Evolutionary conservation across 2,113 vertebrate genomes (phyloP), one percentile per base, ranked within the genome.

Genomic region (Halichoeres trimaculatus): DNA sequence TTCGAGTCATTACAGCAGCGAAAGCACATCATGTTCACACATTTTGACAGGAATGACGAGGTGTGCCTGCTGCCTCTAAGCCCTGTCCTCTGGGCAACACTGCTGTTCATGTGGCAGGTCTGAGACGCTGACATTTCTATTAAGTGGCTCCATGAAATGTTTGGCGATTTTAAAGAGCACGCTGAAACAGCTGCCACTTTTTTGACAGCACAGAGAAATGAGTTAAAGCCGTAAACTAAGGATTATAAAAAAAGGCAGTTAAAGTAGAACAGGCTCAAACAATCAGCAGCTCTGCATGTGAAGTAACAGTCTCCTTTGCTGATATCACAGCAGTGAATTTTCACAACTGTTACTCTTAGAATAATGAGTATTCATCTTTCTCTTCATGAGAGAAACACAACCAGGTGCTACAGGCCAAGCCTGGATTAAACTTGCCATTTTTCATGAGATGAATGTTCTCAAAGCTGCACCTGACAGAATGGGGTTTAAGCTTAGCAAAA

Each of bases 381-480:
- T 76, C 59, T 38, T 69, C 52, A 71, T 7, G 16, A 8, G 24
- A 64, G 70, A 86, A 78, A 64, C 70, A 48, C 69, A 58, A 62
- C 67, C 77, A 88, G 76, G 85, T 89, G 84, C 68, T 83, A 38
- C 51, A 38, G 78, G 85, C 77, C 53, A 73, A 72, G 74, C 74
- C 84, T 81, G 79, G 81, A 90, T 90, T 90, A 84, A 89, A 85
- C 30, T 58, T 63, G 62, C 52, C 61, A 73, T 93, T 89, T 87
- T 88, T 92, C 73, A 83, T 79, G 74, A 76, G 75, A 90, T 76
- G 84, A 91, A 89, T 86, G 81, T 83, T 70, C 67, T 74, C 40
- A 74, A 81, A 90, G 68, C 85, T 55, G 62, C 69, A 77, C 59
- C 70, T 86, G 87, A 89, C 88, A 91, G 87, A 91, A 92, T 91